phyloP scores from a whole-genome alignment of 2,797 vertebrate genomes.

The Crenuchus spilurus region DNA sequence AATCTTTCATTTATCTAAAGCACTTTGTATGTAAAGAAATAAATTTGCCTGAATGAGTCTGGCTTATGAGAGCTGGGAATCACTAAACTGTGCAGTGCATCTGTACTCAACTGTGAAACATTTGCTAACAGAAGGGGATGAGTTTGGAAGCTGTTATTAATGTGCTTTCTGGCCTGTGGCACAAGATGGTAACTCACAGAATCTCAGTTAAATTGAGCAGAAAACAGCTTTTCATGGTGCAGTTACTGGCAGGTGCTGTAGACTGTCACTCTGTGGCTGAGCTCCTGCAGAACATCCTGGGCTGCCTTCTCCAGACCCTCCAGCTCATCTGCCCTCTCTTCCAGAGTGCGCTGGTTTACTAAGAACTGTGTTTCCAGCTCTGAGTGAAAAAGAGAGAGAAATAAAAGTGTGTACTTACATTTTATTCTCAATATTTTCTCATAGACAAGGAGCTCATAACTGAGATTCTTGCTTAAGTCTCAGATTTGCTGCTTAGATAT shows the following conservation, averaged over 20 bases:
- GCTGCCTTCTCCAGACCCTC: slow-evolving; percentile 81
- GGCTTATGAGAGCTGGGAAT: no score
- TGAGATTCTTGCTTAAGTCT: no score
- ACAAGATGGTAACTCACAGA: not conserved
- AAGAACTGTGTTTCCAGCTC: slow-evolving; percentile 89
- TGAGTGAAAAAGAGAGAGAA: slow-evolving; percentile 59
- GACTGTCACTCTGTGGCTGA: slow-evolving; percentile 89
- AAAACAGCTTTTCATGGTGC: not conserved
- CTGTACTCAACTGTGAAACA: slow-evolving; percentile 42
- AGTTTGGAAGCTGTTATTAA: not conserved
- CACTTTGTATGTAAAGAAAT: no score
- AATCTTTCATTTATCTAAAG: no score
- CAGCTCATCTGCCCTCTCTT: slow-evolving; percentile 86
- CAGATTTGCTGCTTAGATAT: no score
- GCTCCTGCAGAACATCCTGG: slow-evolving; percentile 82
- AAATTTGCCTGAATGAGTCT: no score
- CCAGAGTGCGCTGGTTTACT: slow-evolving; percentile 85
- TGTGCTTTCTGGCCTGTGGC: not conserved
- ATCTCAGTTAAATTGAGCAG: not conserved
- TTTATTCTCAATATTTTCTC: no score
- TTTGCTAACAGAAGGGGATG: not conserved
- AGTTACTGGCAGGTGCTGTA: slow-evolving; percentile 87
- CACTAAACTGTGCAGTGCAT: not conserved
- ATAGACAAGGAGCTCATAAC: no score
- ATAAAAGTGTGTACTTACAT: not conserved